These are phyloP conservation scores for Muntiacus reevesi DNA, from an alignment of 2,113 vertebrate species.

Conservation along the genomic window DNA sequence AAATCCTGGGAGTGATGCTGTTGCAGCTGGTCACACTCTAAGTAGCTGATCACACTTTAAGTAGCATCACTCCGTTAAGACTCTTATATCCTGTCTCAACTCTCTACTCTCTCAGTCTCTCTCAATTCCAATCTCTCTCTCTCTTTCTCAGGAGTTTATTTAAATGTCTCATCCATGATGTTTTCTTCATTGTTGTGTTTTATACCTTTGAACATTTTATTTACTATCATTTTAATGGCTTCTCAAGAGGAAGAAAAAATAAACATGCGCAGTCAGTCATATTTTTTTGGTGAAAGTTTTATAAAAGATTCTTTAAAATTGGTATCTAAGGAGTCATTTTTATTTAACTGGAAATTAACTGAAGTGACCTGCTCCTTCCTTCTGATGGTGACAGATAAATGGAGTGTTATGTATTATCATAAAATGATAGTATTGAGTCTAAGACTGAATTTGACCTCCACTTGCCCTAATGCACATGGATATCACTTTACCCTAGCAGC, in stretches of 20 bases:
- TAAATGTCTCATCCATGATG: background rate
- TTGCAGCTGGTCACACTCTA: background rate
- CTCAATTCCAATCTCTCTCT: background rate
- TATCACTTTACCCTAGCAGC: background rate
- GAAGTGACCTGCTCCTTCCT: constrained; percentile 39
- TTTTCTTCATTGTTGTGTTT: background rate
- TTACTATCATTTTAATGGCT: background rate
- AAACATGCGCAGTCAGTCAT: background rate
- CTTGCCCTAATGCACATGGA: constrained; percentile 34
- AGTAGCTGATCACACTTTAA: too few relatives aligned
- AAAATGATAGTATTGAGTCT: constrained; percentile 52
- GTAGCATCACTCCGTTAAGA: accelerated
- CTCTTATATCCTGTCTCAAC: background rate
- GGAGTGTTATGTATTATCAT: constrained; percentile 45
- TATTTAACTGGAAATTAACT: constrained; percentile 61
- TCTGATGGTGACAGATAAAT: constrained; percentile 51
- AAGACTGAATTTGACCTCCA: constrained; percentile 10
- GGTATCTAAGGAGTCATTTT: constrained; percentile 41
- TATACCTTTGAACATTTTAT: background rate
- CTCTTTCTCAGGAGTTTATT: background rate
- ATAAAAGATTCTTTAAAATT: background rate
- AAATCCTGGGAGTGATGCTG: background rate
- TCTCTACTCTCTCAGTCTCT: background rate
- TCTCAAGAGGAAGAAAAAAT: background rate
- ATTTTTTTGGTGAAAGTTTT: constrained; percentile 18